Conservation (phyloP, 2,797 vertebrate species). For the Pitangus sulphuratus region DNA sequence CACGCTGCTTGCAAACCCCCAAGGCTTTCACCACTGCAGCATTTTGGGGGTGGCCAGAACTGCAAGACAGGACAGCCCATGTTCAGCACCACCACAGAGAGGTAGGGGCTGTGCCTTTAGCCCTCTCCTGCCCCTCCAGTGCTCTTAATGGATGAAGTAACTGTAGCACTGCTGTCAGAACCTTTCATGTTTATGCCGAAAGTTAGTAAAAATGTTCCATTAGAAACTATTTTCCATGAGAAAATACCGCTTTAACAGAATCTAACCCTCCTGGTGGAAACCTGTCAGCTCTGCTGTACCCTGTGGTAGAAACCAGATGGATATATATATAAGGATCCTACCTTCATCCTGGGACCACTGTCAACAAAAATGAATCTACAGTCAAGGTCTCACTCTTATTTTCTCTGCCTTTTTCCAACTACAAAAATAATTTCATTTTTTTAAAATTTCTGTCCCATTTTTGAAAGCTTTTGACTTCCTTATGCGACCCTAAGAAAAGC, state of each 20-base stretch:
- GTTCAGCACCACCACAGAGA: background rate
- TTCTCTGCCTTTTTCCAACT: background rate
- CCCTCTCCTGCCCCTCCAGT: background rate
- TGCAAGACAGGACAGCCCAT: background rate
- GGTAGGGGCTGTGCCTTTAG: background rate
- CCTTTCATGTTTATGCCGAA: background rate
- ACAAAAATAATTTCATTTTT: background rate
- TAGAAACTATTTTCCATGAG: constrained; percentile 14
- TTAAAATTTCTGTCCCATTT: background rate
- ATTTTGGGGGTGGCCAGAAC: background rate
- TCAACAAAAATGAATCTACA: background rate
- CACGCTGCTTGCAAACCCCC: background rate
- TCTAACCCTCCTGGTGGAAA: background rate
- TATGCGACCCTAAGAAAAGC: background rate
- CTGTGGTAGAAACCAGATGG: background rate
- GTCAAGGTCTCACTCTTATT: background rate
- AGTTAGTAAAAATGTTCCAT: background rate
- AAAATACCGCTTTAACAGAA: constrained; percentile 12
- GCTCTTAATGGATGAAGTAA: background rate
- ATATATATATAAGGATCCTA: background rate
- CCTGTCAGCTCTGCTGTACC: background rate
- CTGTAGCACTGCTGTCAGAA: background rate
- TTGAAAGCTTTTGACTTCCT: background rate
- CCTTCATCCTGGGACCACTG: background rate
- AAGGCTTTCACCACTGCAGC: background rate